A percentile compares a stretch with the other conserved stretches of the same genome.
These are phyloP conservation scores for Cossypha niveicapilla DNA, from an alignment of 2,797 vertebrate species.

Conservation along the genomic window DNA sequence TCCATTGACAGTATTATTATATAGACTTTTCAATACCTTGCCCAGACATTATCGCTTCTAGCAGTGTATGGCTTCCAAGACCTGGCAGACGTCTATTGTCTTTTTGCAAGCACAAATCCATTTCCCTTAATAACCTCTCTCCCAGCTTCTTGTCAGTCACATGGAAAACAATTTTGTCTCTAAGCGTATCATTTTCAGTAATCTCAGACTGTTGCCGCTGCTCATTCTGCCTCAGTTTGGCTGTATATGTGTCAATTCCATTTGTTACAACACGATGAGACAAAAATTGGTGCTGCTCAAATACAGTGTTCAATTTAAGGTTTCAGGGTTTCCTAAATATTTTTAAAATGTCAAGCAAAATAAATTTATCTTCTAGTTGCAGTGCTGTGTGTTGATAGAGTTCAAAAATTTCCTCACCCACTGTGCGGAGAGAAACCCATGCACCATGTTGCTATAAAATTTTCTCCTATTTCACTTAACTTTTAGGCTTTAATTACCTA, in stretches of 20 bases:
- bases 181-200: slow-evolving; percentile 26
- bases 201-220: background rate
- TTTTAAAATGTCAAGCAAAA: background rate
- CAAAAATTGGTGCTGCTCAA: background rate
- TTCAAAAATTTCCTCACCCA: background rate
- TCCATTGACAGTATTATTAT: background rate
- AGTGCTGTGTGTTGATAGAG: background rate
- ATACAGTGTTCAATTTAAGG: background rate
- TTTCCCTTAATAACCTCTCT: slow-evolving; percentile 31
- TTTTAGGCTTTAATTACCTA: background rate
- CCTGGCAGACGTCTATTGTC: background rate
- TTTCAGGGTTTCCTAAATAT: background rate
- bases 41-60: background rate
- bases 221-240: background rate
- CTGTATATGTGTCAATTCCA: background rate
- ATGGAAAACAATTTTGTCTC: slow-evolving; percentile 5
- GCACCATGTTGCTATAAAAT: background rate
- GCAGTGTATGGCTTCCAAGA: background rate
- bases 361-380: background rate
- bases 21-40: background rate
- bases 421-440: accelerated
- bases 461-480: background rate
- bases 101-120: background rate
- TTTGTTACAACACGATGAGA: slow-evolving; percentile 6
- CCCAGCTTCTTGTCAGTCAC: background rate